Conservation (phyloP, 2,797 vertebrate genomes). For the Hephaestus fuliginosus region DNA sequence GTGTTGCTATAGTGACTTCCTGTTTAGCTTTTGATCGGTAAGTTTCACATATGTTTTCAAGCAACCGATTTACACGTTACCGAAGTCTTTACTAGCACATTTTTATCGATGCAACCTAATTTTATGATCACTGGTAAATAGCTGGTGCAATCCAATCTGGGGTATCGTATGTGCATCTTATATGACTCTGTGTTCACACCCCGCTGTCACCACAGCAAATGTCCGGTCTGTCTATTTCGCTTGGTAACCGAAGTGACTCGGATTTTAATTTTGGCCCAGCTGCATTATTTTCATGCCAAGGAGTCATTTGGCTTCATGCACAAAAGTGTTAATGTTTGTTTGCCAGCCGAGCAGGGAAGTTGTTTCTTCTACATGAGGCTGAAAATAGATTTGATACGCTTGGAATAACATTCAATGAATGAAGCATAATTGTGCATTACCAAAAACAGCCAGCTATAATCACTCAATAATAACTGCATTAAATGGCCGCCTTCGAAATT, state of each 20-base stretch:
- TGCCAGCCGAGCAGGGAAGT: slow-evolving; percentile 41
- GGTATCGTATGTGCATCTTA: not conserved
- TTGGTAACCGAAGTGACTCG: slow-evolving; percentile 11
- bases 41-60: too few species aligned
- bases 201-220: slow-evolving; percentile 7
- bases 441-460: slow-evolving; percentile 60
- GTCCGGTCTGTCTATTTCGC: not conserved
- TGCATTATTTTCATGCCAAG: slow-evolving; percentile 11
- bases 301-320: slow-evolving; percentile 45
- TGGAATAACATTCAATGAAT: slow-evolving; percentile 57
- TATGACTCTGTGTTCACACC: slow-evolving; percentile 10
- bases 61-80: not conserved
- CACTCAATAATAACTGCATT: slow-evolving; percentile 70
- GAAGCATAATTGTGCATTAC: slow-evolving; percentile 53
- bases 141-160: not conserved
- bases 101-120: not conserved
- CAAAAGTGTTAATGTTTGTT: slow-evolving; percentile 57
- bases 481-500: slow-evolving; percentile 69
- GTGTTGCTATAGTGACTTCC: too few species aligned
- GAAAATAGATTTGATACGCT: slow-evolving; percentile 68
- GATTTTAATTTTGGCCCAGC: slow-evolving; percentile 25
- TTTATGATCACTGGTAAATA: not conserved
- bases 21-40: too few species aligned
- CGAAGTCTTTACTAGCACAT: not conserved
- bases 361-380: slow-evolving; percentile 60